A percentile compares a stretch with the other conserved stretches of the same genome.
Conservation (phyloP, 92 coral and sea anemone genomes). For the Anthopleura xanthogrammica region DNA sequence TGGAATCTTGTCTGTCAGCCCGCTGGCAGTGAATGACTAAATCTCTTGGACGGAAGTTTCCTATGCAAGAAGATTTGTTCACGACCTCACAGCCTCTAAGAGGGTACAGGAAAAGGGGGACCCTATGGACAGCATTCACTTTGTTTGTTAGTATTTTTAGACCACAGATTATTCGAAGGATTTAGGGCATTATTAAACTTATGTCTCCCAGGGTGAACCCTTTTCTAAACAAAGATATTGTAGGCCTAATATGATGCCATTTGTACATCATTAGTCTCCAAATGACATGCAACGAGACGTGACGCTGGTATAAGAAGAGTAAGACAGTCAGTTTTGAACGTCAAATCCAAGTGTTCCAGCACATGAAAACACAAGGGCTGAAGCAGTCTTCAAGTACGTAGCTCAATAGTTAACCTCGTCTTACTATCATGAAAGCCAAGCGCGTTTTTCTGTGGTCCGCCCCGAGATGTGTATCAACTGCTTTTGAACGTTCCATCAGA, state of each 20-base stretch:
- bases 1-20: not conserved
- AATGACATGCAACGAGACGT: not conserved
- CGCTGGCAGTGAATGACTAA: not conserved
- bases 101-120: not conserved
- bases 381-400: not conserved
- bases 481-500: constrained; percentile 47
- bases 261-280: not conserved
- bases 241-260: not conserved
- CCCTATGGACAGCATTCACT: not conserved
- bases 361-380: too few relatives aligned
- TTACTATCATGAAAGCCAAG: not conserved
- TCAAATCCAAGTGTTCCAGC: too few relatives aligned
- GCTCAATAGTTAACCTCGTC: not conserved
- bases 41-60: not conserved
- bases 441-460: constrained; percentile 28
- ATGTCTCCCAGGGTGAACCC: not conserved
- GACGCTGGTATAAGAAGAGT: not conserved
- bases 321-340: not conserved
- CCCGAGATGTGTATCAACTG: constrained; percentile 42
- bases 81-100: not conserved
- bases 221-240: not conserved
- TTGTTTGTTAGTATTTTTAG: not conserved
- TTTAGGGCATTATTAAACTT: not conserved
- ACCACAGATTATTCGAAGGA: not conserved
- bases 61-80: not conserved